These are phyloP conservation scores for Drosophila novamexicana DNA, from an alignment of 1,140 invertebrate species.

Conservation along the genomic window DNA sequence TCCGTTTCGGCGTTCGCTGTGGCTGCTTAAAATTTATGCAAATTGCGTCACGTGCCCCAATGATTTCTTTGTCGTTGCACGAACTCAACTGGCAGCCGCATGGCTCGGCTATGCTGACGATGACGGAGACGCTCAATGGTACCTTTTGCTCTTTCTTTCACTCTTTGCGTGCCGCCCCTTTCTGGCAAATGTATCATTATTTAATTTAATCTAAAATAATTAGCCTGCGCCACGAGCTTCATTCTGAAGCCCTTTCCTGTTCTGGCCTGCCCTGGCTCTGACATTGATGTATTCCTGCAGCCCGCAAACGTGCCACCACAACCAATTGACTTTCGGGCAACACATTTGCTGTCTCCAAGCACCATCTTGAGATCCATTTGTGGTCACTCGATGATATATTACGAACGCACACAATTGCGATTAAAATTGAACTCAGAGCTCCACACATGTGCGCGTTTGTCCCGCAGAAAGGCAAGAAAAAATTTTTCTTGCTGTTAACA, in stretches of 20 bases:
- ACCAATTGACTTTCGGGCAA: constrained; percentile 19
- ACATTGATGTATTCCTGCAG: constrained; percentile 71
- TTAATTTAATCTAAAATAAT: constrained; percentile 85
- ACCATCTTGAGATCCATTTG: constrained; percentile 60
- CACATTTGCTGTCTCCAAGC: constrained; percentile 16
- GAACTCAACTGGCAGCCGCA: constrained; percentile 28
- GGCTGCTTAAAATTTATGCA: constrained; percentile 77
- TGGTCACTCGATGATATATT: constrained; percentile 79
- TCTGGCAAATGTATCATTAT: constrained; percentile 82
- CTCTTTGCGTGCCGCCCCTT: constrained; percentile 44
- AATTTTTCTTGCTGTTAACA: constrained; percentile 74
- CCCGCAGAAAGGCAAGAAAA: constrained; percentile 5
- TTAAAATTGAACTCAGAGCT: constrained; percentile 58
- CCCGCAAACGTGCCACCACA: constrained; percentile 31
- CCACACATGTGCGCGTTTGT: constrained; percentile 36
- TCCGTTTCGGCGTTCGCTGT: constrained; percentile 59
- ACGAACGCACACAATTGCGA: constrained; percentile 50
- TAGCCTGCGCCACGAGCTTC: constrained; percentile 57
- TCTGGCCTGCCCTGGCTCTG: constrained; percentile 27
- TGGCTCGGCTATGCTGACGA: constrained; percentile 25
- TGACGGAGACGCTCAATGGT: constrained; percentile 13
- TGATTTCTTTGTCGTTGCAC: constrained; percentile 76
- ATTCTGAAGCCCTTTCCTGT: neutral
- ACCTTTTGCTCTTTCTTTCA: constrained; percentile 11
- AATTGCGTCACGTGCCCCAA: constrained; percentile 84